Percentiles rank a stretch among this genome's conserved stretches.
phyloP scores from a whole-genome alignment of 2,797 vertebrate species.

The Eurystomus glaucurus region DNA sequence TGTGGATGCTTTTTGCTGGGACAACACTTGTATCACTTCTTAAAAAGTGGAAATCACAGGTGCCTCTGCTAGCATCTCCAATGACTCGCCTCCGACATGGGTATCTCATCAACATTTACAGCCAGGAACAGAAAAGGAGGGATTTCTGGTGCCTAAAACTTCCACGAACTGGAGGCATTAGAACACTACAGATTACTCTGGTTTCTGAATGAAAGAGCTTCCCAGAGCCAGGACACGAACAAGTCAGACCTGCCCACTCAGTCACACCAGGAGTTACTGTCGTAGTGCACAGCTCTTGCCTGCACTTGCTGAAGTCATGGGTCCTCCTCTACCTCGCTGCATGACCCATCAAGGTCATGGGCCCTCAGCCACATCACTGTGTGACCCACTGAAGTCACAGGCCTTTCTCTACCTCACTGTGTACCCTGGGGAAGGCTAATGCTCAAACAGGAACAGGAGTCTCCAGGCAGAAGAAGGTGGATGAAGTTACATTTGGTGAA shows the following conservation, averaged over 20 bases:
- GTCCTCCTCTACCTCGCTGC: background rate
- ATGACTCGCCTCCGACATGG: rapidly evolving
- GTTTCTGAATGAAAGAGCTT: background rate
- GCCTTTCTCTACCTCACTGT: background rate
- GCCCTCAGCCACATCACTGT: background rate
- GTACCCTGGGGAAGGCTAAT: background rate
- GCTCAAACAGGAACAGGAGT: background rate
- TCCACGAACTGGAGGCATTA: rapidly evolving
- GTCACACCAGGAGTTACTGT: background rate
- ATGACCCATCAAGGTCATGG: background rate
- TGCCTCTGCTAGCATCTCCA: background rate
- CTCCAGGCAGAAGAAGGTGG: background rate
- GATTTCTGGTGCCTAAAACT: background rate
- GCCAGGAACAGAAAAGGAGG: background rate
- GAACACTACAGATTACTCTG: background rate
- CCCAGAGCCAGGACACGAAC: background rate
- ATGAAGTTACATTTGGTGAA: background rate
- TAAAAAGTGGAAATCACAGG: background rate
- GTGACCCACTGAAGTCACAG: background rate
- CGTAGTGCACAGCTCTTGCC: background rate
- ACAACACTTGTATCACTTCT: background rate
- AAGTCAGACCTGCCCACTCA: background rate
- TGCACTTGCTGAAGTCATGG: background rate
- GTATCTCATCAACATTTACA: background rate
- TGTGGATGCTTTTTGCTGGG: background rate